Conservation (phyloP, 2,797 vertebrate genomes). For the Sebastes vulpes region DNA sequence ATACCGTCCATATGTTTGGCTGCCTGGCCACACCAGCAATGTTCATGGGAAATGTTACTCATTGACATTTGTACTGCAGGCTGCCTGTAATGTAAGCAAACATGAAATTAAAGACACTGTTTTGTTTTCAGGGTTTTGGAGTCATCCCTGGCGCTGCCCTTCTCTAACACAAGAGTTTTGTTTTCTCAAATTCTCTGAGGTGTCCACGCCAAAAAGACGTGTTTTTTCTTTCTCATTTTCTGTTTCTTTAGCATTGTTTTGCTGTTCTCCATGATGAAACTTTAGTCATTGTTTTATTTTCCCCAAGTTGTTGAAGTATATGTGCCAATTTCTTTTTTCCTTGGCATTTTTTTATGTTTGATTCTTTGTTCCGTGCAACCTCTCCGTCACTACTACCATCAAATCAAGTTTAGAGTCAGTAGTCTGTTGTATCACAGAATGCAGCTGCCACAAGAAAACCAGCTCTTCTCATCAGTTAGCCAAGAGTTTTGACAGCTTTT, state of each 20-base stretch:
- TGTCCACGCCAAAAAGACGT: not conserved
- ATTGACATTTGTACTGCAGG: not conserved
- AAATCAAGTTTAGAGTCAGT: not conserved
- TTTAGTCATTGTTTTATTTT: not conserved
- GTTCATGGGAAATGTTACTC: not conserved
- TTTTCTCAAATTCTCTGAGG: not conserved
- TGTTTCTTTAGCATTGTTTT: not conserved
- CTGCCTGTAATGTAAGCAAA: slow-evolving; percentile 4
- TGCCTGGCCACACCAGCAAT: not conserved
- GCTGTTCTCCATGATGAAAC: not conserved
- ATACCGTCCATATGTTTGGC: slow-evolving; percentile 7
- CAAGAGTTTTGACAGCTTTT: not conserved
- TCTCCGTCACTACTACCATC: not conserved
- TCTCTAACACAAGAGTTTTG: not conserved
- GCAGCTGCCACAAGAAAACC: not conserved
- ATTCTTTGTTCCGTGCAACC: not conserved
- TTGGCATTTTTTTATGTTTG: not conserved
- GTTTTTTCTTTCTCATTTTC: not conserved
- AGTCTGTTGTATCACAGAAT: not conserved
- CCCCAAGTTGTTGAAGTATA: not conserved
- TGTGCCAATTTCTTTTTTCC: not conserved
- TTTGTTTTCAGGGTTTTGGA: not conserved
- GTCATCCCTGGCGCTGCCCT: not conserved
- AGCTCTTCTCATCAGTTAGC: not conserved
- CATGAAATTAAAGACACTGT: not conserved